Conservation (phyloP, 2,113 vertebrate genomes). For the Otolemur garnettii region DNA sequence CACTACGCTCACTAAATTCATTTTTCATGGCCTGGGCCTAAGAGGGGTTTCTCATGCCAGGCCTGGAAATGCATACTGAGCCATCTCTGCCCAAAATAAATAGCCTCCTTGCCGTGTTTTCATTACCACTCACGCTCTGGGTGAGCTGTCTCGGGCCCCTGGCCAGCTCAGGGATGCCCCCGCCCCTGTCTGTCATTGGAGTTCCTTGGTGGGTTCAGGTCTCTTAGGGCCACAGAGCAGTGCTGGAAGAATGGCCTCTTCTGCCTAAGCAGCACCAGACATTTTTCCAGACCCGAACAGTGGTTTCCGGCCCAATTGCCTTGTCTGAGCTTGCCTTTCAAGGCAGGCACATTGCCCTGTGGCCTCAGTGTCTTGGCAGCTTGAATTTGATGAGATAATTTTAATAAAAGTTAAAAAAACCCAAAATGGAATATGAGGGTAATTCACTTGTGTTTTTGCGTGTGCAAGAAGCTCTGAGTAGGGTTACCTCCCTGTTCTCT, state of each 20-base stretch:
- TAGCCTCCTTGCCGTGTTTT: conserved; percentile 54
- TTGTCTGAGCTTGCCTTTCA: background rate
- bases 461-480: background rate
- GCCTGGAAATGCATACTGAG: conserved; percentile 1
- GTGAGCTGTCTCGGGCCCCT: background rate
- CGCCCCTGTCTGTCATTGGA: background rate
- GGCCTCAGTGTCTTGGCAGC: conserved; percentile 46
- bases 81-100: conserved; percentile 64
- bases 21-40: conserved; percentile 74
- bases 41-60: conserved; percentile 57
- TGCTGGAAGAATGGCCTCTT: background rate
- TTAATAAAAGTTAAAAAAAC: conserved; percentile 4
- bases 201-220: background rate
- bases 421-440: conserved; percentile 11
- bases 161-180: background rate
- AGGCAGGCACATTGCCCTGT: background rate
- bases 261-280: background rate
- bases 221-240: background rate
- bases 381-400: conserved; percentile 66
- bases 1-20: conserved; percentile 71
- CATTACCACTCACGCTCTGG: background rate
- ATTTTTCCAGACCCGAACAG: background rate
- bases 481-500: background rate
- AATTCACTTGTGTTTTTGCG: background rate
- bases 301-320: background rate